phyloP scores from a whole-genome alignment of 1,140 invertebrate genomes.

The Oncopodura yosiiana region DNA sequence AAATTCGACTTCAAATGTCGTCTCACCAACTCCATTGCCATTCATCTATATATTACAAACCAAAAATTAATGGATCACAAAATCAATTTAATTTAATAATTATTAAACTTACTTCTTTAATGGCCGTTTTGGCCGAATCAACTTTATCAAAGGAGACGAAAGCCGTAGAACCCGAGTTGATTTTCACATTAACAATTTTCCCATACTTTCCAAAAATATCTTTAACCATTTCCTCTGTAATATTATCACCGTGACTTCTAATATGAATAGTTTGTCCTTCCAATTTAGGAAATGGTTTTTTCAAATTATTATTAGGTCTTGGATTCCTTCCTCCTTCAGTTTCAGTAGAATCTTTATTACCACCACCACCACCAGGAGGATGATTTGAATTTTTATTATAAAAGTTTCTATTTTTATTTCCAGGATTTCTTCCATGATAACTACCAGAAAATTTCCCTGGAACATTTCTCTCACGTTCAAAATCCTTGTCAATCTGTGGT shows the following conservation, averaged over 20 bases:
- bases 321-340: neutral
- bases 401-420: no score
- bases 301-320: neutral
- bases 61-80: no score
- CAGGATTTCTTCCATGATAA: no score
- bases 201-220: constrained; percentile 17
- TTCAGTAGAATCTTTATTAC: no score
- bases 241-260: constrained; percentile 49
- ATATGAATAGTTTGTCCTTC: constrained; percentile 80
- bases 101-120: constrained; percentile 53
- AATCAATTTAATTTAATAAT: constrained; percentile 3
- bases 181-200: constrained; percentile 38
- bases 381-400: no score
- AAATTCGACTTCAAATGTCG: constrained; percentile 67
- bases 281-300: neutral
- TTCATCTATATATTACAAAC: constrained; percentile 52
- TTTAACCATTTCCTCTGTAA: constrained; percentile 20
- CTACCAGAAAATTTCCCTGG: no score
- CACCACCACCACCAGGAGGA: neutral
- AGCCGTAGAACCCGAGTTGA: constrained; percentile 74
- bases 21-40: constrained; percentile 64
- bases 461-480: no score
- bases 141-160: constrained; percentile 88
- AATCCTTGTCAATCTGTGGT: no score
- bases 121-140: constrained; percentile 74